Base-by-base conservation (phyloP, 1,140 invertebrate genomes). In the Venustaconcha ellipsiformis region DNA sequence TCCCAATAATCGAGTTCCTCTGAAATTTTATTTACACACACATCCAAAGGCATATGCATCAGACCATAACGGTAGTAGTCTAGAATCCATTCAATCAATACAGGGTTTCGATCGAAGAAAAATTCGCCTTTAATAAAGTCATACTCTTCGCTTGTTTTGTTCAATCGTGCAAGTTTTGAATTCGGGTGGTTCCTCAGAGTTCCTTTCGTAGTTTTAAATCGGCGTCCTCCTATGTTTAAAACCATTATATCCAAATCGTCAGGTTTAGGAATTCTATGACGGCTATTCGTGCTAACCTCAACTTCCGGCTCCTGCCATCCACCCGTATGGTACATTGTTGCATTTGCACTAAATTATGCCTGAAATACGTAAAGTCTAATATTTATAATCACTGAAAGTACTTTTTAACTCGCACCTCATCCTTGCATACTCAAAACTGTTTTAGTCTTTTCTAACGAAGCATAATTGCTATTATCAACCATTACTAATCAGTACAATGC, bases 11-110 rank as follows among this genome's bases (percentile, higher is more conserved):
- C 57, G 1, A 76, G 26, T 57, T 76, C 74, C 55, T 76, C 74
- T 57, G 57, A 55, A 60, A 76, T 70, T 14, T 56, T 55, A 3
- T 18, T 20, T 8, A 64, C 37, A 57, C 74, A 98, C 96, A 98
- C 97, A 90, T 98, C 96, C 88, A 97, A 96, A 80, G 98, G 96
- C 85, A 98, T 92, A 91, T 99, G 97, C 67, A 99, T 92, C 88
- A 97, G 97, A 48, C 96, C 96, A 73, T 96, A 97, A 77, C 97
- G 93, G 91, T 97, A 98, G 90, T 97, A 98, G 90, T 98, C 98
- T 76, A 98, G 92, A 78, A 99, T 97, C 74, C 95, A 97, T 91
- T 94, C 95, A 90, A 99, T 98, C 82, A 95, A 96, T 86, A 96
- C 95, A 72, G 96, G 96, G 90, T 98, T 96, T 70, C 97, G 93